Percentiles rank a stretch among this genome's conserved stretches.
Conservation (phyloP, 2,797 vertebrate genomes). For the Anguilla anguilla region DNA sequence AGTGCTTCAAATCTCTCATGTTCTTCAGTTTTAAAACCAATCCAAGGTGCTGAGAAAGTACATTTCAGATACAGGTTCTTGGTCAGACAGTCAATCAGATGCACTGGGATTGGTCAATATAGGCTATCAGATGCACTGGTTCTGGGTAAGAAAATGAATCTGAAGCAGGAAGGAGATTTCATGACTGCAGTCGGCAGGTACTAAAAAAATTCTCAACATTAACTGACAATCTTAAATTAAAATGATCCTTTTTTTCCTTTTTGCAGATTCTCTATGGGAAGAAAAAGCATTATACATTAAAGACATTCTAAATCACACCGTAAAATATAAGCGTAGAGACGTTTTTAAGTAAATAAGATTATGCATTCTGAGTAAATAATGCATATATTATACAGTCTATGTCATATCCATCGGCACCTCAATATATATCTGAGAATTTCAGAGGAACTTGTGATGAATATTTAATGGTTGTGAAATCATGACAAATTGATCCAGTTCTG, state of each 20-base stretch:
- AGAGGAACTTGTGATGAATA: neutral
- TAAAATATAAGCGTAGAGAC: neutral
- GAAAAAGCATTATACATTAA: neutral
- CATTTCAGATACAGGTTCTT: neutral
- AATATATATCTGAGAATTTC: slow-evolving; percentile 1
- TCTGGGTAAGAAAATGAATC: neutral
- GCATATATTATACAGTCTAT: neutral
- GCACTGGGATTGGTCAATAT: neutral
- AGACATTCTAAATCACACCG: neutral
- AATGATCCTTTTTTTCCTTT: too few species aligned
- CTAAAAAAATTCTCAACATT: neutral
- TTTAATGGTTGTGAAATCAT: neutral
- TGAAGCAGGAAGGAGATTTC: neutral
- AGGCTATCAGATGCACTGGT: too few species aligned
- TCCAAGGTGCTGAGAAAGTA: neutral
- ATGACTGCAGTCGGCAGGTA: neutral
- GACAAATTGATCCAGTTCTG: neutral
- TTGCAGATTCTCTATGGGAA: too few species aligned
- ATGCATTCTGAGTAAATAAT: neutral
- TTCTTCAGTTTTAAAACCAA: neutral
- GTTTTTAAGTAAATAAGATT: neutral
- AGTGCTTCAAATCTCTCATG: neutral
- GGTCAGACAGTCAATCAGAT: too few species aligned
- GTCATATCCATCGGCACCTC: neutral
- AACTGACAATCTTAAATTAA: too few species aligned